Conservation (phyloP, 1,140 invertebrate genomes). For the Trachymyrmex septentrionalis region DNA sequence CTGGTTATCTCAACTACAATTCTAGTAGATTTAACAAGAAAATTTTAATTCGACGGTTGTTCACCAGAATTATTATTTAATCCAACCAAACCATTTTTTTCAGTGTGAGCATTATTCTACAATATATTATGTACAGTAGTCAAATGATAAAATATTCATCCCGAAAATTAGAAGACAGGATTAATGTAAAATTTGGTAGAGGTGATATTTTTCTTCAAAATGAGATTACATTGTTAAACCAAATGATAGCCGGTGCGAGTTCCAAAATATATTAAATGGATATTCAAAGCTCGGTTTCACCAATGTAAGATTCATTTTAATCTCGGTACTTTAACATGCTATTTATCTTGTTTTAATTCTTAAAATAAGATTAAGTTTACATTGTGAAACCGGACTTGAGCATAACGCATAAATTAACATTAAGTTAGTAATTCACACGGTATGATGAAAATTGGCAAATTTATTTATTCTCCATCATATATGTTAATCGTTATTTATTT, state of each 20-base stretch:
- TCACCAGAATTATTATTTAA: too few relatives aligned
- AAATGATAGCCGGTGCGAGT: background rate
- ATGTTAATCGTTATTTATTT: background rate
- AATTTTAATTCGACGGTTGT: too few relatives aligned
- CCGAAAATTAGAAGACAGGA: background rate
- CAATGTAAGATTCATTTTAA: too few relatives aligned
- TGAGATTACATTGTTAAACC: background rate
- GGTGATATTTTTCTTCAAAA: background rate
- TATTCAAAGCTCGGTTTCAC: too few relatives aligned
- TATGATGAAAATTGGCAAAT: background rate
- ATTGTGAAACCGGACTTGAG: too few relatives aligned
- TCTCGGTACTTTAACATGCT: too few relatives aligned
- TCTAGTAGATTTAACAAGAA: too few relatives aligned
- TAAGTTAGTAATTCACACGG: background rate
- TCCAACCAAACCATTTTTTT: too few relatives aligned
- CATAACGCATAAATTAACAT: background rate
- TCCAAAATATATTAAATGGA: too few relatives aligned
- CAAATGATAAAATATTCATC: background rate
- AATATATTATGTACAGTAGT: background rate
- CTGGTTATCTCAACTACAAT: too few relatives aligned
- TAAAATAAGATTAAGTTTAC: too few relatives aligned
- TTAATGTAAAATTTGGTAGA: background rate
- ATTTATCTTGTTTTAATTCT: too few relatives aligned
- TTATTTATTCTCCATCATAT: background rate
- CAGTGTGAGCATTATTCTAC: background rate